phyloP scores from a whole-genome alignment of 2,888 invertebrate species.

The Criorhina ranunculi region DNA sequence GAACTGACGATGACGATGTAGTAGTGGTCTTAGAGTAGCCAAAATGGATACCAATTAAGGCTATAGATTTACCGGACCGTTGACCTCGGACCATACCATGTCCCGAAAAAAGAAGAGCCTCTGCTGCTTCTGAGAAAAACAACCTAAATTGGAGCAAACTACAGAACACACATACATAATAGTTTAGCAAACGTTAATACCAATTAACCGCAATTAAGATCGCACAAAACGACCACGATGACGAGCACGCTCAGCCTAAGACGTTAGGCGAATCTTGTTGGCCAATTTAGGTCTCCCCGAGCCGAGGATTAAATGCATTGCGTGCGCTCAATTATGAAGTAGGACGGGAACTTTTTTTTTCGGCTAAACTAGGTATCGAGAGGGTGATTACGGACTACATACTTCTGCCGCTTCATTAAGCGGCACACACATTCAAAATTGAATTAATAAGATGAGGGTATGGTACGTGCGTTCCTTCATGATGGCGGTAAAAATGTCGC shows the following conservation, averaged over 20 bases:
- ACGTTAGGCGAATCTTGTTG: conserved; percentile 43
- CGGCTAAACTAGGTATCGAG: conserved; percentile 55
- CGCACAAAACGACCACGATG: conserved; percentile 56
- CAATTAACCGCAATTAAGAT: conserved; percentile 84
- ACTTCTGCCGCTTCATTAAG: conserved; percentile 38
- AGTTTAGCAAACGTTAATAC: conserved; percentile 80
- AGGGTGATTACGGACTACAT: conserved; percentile 26
- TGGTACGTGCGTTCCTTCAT: conserved; percentile 57
- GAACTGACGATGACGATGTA: conserved; percentile 29
- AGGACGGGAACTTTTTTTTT: conserved; percentile 55
- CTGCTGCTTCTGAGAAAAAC: conserved; percentile 52
- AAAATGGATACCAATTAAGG: conserved; percentile 56
- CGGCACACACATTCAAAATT: conserved; percentile 63
- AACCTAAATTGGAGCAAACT: conserved; percentile 55
- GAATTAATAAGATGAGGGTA: conserved; percentile 72
- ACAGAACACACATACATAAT: conserved; percentile 5
- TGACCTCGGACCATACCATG: conserved; percentile 46
- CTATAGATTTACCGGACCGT: conserved; percentile 52
- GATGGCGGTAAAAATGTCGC: conserved; percentile 47
- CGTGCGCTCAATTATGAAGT: conserved; percentile 60
- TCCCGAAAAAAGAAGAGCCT: conserved; percentile 34
- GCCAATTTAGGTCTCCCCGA: conserved; percentile 54
- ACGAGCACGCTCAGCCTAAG: not conserved
- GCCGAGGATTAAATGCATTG: conserved; percentile 59
- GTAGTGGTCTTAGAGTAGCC: conserved; percentile 33